Base-by-base conservation (phyloP, 2,797 vertebrate genomes). In the Hippocampus kuda region DNA sequence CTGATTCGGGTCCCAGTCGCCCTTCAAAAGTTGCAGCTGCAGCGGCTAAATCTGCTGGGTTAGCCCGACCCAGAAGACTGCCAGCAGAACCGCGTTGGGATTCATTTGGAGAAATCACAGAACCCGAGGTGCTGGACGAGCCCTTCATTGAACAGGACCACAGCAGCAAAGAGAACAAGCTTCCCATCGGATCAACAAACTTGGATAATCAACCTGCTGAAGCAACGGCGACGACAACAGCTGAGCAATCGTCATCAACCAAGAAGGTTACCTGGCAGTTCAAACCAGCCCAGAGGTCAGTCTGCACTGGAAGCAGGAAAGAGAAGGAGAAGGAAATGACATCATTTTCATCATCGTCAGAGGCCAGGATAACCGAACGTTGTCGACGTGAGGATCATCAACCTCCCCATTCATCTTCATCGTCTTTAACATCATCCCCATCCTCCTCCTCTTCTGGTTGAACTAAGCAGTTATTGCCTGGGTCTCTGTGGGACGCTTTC, bases 191-290 rank as follows among this genome's bases (percentile, higher is more conserved):
- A 22, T 61, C 72, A 2, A 51, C 15, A 4, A 15, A 80, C 12
- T 59, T 79, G 75, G 72, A 69, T 42, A 73, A 74, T 15, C 65
- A 72, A 42, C 46, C 77, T 24, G 65, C 68, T 51, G 63, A 72
- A 8, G 1, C 65, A 26, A 56, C 72, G 0, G 12, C 18, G 0
- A 24, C 66, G 13, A 30, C 73, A 5, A 46, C 71, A 3, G 24
- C 11, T 0, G 84, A 86, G 38, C 80, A 77, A 60, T 70, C 72
- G n/a, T 70, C 81, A 0, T 65, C 82, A 0, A 69, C 84, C 1
- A 89, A 88, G 77, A 88, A 81, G 78, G 89, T 90, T 72, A 89
- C 89, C 0, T 90, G 88, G 89, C 89, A 90, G 83, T 90, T 90
- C 53, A 89, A 83, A 72, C 87, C 89, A 0, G 80, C 86, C 44